Base-by-base conservation (phyloP, 2,797 vertebrate species). In the Tragopan temminckii region DNA sequence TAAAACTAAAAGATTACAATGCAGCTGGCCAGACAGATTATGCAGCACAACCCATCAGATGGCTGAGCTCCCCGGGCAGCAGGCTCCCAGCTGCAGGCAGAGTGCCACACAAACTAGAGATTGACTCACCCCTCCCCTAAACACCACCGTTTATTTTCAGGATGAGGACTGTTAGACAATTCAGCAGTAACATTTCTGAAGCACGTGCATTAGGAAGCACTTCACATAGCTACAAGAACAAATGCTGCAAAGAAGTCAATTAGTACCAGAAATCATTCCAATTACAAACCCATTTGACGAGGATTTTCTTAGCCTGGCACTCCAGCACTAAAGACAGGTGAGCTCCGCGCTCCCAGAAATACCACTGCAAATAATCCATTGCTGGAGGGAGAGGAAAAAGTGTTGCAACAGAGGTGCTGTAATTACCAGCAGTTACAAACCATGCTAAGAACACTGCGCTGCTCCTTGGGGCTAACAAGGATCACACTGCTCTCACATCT, bases 21-120 rank as follows among this genome's bases (percentile, higher is more conserved):
- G 45, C 82, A 94, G 93, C 93, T 94, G 89, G 82, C 67, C 87
- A 88, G 53, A 85, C 82, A 76, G 95, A 96, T 96, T 81, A 94
- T 81, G 67, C 67, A 76, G 93, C 80, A 79, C 86, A 94, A 76
- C 52, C 85, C 0, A 0, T 40, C 70, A 24, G 7, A 40, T 15
- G 6, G 78, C 55, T 45, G 29, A 13, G 63, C n/a, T 76, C 57
- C 42, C 66, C 2, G 5, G 82, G 55, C 79, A 84, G 46, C 63
- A 58, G 48, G 4, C 46, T 33, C 45, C 23, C 59, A 42, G 25
- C 76, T 36, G 35, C 35, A 48, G 29, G 38, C 13, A 31, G 45
- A 46, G 35, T 10, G 55, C 42, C 23, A 25, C 78, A 45, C 20
- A 43, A 57, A 52, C 43, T 33, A 59, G 24, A 3, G 31, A 48